phyloP scores from a whole-genome alignment of 2,888 invertebrate species.

The Portevinia maculata region DNA sequence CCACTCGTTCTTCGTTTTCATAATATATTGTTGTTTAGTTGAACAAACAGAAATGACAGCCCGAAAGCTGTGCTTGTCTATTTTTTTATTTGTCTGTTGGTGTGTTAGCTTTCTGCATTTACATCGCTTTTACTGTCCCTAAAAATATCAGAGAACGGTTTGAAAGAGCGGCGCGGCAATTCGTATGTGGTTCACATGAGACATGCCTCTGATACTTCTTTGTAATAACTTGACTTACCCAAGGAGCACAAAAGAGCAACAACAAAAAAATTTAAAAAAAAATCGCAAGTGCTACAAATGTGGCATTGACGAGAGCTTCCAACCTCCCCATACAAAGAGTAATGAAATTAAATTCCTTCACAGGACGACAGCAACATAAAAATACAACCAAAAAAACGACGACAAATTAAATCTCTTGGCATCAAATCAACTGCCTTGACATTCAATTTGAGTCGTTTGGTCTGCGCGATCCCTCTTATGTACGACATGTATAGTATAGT shows the following conservation, averaged over 20 bases:
- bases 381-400: conserved; percentile 20
- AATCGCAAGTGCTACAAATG: conserved; percentile 10
- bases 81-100: neutral
- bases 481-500: conserved; percentile 43
- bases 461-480: conserved; percentile 27
- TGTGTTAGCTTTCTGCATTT: conserved; percentile 12
- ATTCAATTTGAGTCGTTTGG: conserved; percentile 63
- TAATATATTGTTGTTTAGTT: conserved; percentile 29
- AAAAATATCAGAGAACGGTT: conserved; percentile 33
- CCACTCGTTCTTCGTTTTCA: conserved; percentile 12
- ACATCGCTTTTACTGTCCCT: conserved; percentile 18
- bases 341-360: conserved; percentile 67
- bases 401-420: conserved; percentile 62
- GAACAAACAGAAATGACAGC: conserved; percentile 63
- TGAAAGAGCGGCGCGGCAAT: conserved; percentile 14
- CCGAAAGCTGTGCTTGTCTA: conserved; percentile 45
- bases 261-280: conserved; percentile 16
- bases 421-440: conserved; percentile 70
- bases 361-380: conserved; percentile 15
- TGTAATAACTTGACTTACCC: conserved; percentile 38
- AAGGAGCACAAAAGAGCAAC: neutral
- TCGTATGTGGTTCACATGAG: conserved; percentile 2
- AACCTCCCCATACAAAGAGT: conserved; percentile 44
- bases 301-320: conserved; percentile 38
- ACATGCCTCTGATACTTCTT: conserved; percentile 3